Evolutionary conservation across 2,888 invertebrate genomes (phyloP), one percentile per base, ranked within the genome.

Genomic region (Harmothoe impar): DNA sequence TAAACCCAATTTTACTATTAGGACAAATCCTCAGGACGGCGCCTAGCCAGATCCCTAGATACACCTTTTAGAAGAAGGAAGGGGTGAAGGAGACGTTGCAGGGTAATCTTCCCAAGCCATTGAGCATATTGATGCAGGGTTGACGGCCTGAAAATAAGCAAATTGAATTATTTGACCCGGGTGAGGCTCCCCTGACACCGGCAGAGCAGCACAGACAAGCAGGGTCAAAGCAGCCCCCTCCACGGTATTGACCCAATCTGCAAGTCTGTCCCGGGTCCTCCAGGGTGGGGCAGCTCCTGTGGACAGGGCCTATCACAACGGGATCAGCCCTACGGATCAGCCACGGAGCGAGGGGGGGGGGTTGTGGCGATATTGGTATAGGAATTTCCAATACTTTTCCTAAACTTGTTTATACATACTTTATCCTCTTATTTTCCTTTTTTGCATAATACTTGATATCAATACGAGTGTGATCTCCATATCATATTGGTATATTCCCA

Each of bases 141-240:
- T 25, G n/a, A 23, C 29, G 29, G 25, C 31, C 62, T 62, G 20
- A 25, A 72, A 72, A 72, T 72, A 29, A 72, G 72, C 72, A 72
- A 72, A 72, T 72, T 72, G 72, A 72, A 72, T 72, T 72, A 72
- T 72, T 72, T 72, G 25, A 72, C 72, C 72, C 25, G 7, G 72
- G 72, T 72, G n/a, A 25, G 72, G 29, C n/a, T 1, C 20, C 25
- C 3, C 0, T 15, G 72, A 29, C 72, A 29, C 15, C 5, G 25
- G 31, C 29, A 23, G 25, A 7, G n/a, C 25, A 15, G 25, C 72
- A 29, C 29, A 29, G 25, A 72, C 72, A 29, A 72, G 23, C n/a
- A n/a, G 62, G 62, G 62, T 62, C 62, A 62, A 62, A 72, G 62
- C 62, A 43, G 72, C 25, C 29, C 72, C 29, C 72, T 72, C 72